A percentile compares a stretch with the other conserved stretches of the same genome.
These are phyloP conservation scores for Microcebus jonahi DNA, from an alignment of 2,113 vertebrate genomes.

Conservation along the genomic window DNA sequence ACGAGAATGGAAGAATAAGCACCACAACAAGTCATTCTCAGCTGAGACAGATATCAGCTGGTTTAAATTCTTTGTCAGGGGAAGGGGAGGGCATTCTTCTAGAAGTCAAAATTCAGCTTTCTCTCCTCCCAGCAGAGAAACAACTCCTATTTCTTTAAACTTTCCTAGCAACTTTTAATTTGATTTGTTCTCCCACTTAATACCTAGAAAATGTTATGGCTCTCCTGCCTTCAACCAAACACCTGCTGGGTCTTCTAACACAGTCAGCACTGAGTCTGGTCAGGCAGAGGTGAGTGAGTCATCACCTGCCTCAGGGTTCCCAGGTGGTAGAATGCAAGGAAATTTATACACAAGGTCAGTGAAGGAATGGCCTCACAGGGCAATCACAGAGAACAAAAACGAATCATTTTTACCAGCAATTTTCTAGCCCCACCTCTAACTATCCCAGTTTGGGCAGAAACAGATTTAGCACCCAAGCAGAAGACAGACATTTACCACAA, in stretches of 20 bases:
- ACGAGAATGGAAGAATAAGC: no score
- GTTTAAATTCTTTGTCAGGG: neutral
- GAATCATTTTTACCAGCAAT: neutral
- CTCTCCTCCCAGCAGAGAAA: neutral
- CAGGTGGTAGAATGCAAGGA: neutral
- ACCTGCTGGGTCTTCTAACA: neutral
- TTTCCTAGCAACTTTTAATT: neutral
- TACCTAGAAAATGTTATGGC: neutral
- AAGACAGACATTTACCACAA: neutral
- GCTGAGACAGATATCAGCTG: neutral
- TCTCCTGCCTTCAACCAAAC: neutral
- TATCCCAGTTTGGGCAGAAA: neutral
- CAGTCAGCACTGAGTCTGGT: neutral
- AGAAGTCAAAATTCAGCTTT: neutral
- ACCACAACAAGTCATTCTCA: neutral
- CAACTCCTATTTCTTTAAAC: neutral
- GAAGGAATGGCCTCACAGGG: neutral
- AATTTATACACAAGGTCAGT: constrained; percentile 36
- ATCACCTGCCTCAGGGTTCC: neutral
- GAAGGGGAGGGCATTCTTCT: neutral
- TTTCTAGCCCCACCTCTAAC: neutral
- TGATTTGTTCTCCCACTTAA: constrained; percentile 14
- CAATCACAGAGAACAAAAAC: neutral
- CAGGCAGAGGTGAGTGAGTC: constrained; percentile 40
- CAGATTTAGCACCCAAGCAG: neutral